Conservation (phyloP, 1,140 invertebrate genomes). For the Aphidius ervi region DNA sequence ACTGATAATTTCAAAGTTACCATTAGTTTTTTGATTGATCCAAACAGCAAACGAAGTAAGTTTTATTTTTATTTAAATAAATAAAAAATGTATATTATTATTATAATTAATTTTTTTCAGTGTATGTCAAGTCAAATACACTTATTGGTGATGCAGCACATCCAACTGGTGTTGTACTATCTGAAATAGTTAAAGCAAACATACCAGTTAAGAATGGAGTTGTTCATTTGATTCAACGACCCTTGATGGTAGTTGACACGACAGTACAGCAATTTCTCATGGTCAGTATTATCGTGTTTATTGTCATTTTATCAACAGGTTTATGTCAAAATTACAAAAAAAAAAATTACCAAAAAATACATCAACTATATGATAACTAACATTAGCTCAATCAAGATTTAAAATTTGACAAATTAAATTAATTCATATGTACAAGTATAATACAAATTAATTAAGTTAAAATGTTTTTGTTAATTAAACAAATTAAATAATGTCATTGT, state of each 20-base stretch:
- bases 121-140: slow-evolving; percentile 84
- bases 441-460: too few species aligned
- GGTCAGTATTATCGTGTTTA: slow-evolving; percentile 56
- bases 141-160: slow-evolving; percentile 71
- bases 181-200: slow-evolving; percentile 84
- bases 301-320: neutral
- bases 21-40: slow-evolving; percentile 65
- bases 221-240: slow-evolving; percentile 84
- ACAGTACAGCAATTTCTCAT: slow-evolving; percentile 79
- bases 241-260: slow-evolving; percentile 84
- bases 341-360: neutral
- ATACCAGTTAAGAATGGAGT: slow-evolving; percentile 91
- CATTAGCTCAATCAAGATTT: neutral
- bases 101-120: slow-evolving; percentile 53
- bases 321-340: neutral
- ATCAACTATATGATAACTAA: neutral
- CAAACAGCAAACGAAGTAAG: slow-evolving; percentile 56
- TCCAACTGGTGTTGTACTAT: slow-evolving; percentile 74
- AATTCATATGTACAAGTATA: neutral
- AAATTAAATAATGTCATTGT: too few species aligned
- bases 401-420: neutral
- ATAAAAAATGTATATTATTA: neutral
- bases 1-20: slow-evolving; percentile 79
- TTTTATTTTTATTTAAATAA: slow-evolving; percentile 20
- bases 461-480: too few species aligned